These are phyloP conservation scores for Mythimna albipuncta DNA, from an alignment of 2,888 invertebrate species.

Conservation along the genomic window DNA sequence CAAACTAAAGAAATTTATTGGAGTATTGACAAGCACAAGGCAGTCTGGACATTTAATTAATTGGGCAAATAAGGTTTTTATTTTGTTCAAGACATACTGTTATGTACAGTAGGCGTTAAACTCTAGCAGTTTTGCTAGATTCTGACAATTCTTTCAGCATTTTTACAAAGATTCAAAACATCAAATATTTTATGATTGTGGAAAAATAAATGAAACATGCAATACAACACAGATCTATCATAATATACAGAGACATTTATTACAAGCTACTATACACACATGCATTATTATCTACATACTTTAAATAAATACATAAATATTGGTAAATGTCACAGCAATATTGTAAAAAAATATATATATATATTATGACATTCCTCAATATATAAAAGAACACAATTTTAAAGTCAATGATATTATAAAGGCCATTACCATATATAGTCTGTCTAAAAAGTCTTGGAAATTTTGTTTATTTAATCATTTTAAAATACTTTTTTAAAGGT, in stretches of 20 bases:
- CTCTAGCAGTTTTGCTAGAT: neutral
- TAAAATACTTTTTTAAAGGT: too few relatives aligned
- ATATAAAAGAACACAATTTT: slow-evolving; percentile 30
- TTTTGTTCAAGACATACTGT: neutral
- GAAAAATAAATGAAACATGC: slow-evolving; percentile 65
- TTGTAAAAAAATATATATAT: neutral
- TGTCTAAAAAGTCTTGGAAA: too few relatives aligned
- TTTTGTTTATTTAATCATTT: too few relatives aligned
- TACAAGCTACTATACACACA: slow-evolving; percentile 51
- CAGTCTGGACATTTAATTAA: slow-evolving; percentile 19
- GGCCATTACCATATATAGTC: too few relatives aligned
- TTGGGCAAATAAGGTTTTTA: slow-evolving; percentile 15
- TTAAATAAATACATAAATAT: slow-evolving; percentile 28
- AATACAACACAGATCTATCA: slow-evolving; percentile 56
- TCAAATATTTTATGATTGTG: slow-evolving; percentile 53
- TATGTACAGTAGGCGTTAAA: neutral
- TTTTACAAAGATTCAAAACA: slow-evolving; percentile 2
- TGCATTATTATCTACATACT: slow-evolving; percentile 53
- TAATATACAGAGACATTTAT: slow-evolving; percentile 47
- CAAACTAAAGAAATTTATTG: slow-evolving; percentile 18
- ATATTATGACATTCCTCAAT: slow-evolving; percentile 26
- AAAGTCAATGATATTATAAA: neutral
- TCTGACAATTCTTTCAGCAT: neutral
- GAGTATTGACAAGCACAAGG: slow-evolving; percentile 28
- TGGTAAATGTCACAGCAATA: slow-evolving; percentile 21